These are phyloP conservation scores for Crotalus helleri DNA, from an alignment of 2,113 vertebrate species.

Conservation along the genomic window DNA sequence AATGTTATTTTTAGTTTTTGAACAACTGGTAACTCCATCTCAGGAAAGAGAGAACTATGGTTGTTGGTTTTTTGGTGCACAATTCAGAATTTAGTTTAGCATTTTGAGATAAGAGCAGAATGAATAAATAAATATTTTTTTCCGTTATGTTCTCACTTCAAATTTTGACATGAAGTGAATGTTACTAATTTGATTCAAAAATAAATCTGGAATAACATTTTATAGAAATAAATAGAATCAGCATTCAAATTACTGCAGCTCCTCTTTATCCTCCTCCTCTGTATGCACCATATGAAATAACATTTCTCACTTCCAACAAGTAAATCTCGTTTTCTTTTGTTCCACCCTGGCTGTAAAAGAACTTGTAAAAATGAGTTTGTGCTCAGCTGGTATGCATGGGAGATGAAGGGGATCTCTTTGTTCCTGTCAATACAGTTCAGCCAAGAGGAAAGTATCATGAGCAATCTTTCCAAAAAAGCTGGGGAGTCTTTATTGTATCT, in stretches of 20 bases:
- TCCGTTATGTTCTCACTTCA: background rate
- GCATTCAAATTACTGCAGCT: background rate
- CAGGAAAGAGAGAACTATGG: background rate
- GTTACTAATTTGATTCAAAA: background rate
- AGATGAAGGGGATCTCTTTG: slow-evolving; percentile 6
- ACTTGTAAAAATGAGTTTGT: background rate
- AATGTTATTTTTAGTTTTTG: background rate
- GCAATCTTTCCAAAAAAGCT: background rate
- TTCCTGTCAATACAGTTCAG: slow-evolving; percentile 10
- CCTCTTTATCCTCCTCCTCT: background rate
- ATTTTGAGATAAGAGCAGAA: background rate
- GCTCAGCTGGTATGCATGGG: slow-evolving; percentile 2
- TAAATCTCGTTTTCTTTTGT: slow-evolving; percentile 17
- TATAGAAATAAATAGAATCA: slow-evolving; percentile 3
- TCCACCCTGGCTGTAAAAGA: background rate
- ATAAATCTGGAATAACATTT: background rate
- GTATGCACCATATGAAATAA: slow-evolving; percentile 13
- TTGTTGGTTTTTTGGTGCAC: background rate
- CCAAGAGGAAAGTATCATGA: background rate
- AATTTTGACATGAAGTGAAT: background rate
- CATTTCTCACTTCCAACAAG: slow-evolving; percentile 7
- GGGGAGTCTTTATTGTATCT: background rate
- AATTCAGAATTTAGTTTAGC: background rate
- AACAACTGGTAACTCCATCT: background rate
- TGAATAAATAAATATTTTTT: background rate